Evolutionary conservation across 2,797 vertebrate species (phyloP).

Genomic region (Mormyrops boulengeri): DNA sequence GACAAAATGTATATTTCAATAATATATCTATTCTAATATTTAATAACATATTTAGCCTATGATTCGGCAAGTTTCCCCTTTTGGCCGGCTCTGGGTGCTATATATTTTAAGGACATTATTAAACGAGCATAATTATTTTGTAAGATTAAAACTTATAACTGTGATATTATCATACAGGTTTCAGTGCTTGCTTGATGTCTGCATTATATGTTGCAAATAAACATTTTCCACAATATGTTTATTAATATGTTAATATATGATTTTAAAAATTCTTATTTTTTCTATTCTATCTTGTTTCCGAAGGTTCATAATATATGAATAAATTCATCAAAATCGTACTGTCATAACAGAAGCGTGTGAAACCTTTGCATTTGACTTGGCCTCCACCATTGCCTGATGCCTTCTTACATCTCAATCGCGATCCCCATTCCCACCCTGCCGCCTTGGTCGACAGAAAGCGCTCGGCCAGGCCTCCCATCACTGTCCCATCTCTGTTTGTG

Average conservation of each 20-base stretch:
- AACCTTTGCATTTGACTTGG: slow-evolving; percentile 75
- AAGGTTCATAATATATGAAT: neutral
- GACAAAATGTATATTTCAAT: neutral
- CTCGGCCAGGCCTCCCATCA: slow-evolving; percentile 96
- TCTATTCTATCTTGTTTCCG: neutral
- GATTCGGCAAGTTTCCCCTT: neutral
- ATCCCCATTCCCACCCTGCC: slow-evolving; percentile 72
- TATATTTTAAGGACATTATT: neutral
- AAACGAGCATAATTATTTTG: neutral
- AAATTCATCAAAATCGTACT: slow-evolving; percentile 3
- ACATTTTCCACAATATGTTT: neutral
- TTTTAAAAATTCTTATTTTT: neutral
- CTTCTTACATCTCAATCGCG: slow-evolving; percentile 92
- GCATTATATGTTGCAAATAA: neutral
- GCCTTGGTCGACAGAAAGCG: slow-evolving; percentile 81
- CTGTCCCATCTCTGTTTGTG: slow-evolving; percentile 87
- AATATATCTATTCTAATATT: neutral
- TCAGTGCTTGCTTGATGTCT: neutral
- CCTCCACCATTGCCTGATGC: slow-evolving; percentile 61
- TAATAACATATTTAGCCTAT: neutral
- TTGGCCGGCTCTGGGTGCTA: neutral
- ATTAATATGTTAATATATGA: neutral
- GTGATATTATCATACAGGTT: neutral
- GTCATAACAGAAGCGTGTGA: slow-evolving; percentile 46
- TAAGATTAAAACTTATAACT: neutral